These are phyloP conservation scores for Pangasius krempfi DNA, from an alignment of 2,797 vertebrate species.

Conservation along the genomic window DNA sequence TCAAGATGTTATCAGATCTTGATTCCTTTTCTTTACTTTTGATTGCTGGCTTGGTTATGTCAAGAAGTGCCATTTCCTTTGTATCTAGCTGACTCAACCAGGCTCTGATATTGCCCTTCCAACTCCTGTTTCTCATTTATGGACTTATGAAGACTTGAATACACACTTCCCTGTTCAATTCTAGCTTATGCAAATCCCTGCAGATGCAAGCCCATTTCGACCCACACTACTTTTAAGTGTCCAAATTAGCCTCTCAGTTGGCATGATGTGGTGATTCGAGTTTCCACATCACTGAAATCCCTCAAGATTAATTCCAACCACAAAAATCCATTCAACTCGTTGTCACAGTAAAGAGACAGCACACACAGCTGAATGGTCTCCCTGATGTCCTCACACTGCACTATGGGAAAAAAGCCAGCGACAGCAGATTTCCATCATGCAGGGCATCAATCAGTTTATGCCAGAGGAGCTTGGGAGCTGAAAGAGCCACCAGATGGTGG, in stretches of 20 bases:
- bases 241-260: neutral
- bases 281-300: slow-evolving; percentile 2
- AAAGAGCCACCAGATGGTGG: slow-evolving; percentile 55
- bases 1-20: neutral
- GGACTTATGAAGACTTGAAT: neutral
- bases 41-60: neutral
- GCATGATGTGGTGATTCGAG: neutral
- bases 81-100: neutral
- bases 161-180: neutral
- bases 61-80: neutral
- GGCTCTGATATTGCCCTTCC: neutral
- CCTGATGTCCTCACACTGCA: slow-evolving; percentile 33
- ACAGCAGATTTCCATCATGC: slow-evolving; percentile 53
- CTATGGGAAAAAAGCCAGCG: slow-evolving; percentile 32
- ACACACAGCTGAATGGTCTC: slow-evolving; percentile 7
- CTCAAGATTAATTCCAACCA: slow-evolving; percentile 29
- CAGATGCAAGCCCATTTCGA: neutral
- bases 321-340: slow-evolving; percentile 4
- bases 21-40: neutral
- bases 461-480: slow-evolving; percentile 44
- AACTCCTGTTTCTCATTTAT: neutral
- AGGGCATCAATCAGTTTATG: slow-evolving; percentile 55
- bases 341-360: slow-evolving; percentile 17
- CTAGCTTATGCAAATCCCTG: neutral
- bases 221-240: neutral